Conservation (phyloP, 2,888 invertebrate genomes). For the Xanthorhoe spadicearia region DNA sequence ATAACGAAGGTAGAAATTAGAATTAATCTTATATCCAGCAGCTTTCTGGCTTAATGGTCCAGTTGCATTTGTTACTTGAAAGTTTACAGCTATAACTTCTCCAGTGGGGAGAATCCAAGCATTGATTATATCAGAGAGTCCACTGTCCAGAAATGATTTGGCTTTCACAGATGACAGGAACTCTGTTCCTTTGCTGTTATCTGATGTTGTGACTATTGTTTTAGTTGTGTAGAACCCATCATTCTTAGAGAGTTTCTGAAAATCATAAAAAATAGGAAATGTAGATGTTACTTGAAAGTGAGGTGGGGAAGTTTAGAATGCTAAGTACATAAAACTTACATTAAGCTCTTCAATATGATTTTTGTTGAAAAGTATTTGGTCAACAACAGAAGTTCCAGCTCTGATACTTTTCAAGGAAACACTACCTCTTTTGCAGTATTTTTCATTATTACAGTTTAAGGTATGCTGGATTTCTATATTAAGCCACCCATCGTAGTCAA, state of each 20-base stretch:
- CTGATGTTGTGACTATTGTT: conserved; percentile 87
- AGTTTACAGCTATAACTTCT: conserved; percentile 89
- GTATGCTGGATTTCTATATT: conserved; percentile 89
- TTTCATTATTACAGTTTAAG: conserved; percentile 81
- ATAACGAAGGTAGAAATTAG: conserved; percentile 91
- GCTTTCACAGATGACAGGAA: conserved; percentile 93
- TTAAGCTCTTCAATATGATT: conserved; percentile 84
- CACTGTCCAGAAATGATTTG: conserved; percentile 89
- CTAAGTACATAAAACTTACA: conserved; percentile 76
- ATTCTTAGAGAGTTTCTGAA: conserved; percentile 86
- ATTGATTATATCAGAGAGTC: conserved; percentile 91
- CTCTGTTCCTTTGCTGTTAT: conserved; percentile 85
- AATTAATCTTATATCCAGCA: conserved; percentile 84
- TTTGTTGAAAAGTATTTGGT: conserved; percentile 85
- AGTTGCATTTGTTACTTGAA: conserved; percentile 72
- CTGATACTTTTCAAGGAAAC: conserved; percentile 89
- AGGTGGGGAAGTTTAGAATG: too few relatives aligned
- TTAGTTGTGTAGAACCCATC: conserved; percentile 91
- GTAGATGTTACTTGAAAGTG: too few relatives aligned
- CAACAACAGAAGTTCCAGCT: conserved; percentile 86
- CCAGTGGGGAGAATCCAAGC: conserved; percentile 92
- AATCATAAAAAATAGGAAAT: conserved; percentile 33
- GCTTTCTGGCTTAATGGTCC: conserved; percentile 45
- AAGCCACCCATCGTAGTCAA: conserved; percentile 91
- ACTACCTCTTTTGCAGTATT: conserved; percentile 88